These are phyloP conservation scores for Drosophila picticornis DNA, from an alignment of 2,888 invertebrate species.

Conservation along the genomic window DNA sequence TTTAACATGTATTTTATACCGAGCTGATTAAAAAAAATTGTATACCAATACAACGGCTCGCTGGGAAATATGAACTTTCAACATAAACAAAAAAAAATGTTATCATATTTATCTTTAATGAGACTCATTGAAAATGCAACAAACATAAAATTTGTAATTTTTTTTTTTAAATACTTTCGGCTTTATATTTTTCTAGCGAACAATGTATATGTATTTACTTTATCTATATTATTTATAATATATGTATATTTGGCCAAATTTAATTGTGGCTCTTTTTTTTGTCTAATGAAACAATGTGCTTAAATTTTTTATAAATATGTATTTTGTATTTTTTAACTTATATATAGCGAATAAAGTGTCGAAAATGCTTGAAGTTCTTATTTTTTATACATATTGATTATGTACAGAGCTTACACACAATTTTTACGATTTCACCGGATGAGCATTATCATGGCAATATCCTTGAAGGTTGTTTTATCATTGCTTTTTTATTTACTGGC, in stretches of 20 bases:
- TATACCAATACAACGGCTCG: neutral
- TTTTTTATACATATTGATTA: slow-evolving; percentile 35
- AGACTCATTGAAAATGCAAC: neutral
- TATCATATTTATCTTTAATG: too few species aligned
- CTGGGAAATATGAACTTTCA: neutral
- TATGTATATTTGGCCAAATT: neutral
- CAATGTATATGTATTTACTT: slow-evolving; percentile 18
- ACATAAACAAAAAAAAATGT: neutral
- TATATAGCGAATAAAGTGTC: slow-evolving; percentile 77
- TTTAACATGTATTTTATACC: neutral
- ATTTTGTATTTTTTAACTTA: slow-evolving; percentile 67
- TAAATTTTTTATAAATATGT: slow-evolving; percentile 34
- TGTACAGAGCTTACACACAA: slow-evolving; percentile 28
- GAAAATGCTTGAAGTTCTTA: slow-evolving; percentile 52
- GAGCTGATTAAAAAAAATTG: neutral
- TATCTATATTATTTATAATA: slow-evolving; percentile 8
- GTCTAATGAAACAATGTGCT: slow-evolving; percentile 26
- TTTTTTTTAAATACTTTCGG: too few species aligned
- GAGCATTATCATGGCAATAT: slow-evolving; percentile 32
- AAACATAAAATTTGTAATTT: neutral
- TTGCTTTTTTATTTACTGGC: neutral
- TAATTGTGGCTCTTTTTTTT: neutral
- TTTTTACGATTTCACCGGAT: slow-evolving; percentile 48
- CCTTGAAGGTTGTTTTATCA: neutral
- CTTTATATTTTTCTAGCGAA: neutral